A percentile compares a stretch with the other conserved stretches of the same genome.
Conservation (phyloP, 2,797 vertebrate species). For the Molossus molossus region DNA sequence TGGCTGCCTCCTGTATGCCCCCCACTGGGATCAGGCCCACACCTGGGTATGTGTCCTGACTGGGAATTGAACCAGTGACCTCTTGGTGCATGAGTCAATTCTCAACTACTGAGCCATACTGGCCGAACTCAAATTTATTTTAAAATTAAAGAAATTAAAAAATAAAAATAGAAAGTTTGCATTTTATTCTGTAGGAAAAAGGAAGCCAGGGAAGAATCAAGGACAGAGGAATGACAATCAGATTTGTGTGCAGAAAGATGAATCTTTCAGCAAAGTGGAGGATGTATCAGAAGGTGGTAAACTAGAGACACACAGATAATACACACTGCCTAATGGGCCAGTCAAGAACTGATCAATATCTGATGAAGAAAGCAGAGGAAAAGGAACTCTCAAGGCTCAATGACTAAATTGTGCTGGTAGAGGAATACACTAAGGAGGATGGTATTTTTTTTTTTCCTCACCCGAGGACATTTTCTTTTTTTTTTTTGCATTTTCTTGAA, state of each 20-base stretch:
- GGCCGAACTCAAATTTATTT: not conserved
- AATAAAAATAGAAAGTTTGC: not conserved
- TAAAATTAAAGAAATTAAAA: too few species aligned
- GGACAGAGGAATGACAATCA: not conserved
- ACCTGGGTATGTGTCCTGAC: too few species aligned
- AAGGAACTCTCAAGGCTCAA: not conserved
- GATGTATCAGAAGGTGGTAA: not conserved
- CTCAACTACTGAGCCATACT: too few species aligned
- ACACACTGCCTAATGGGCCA: not conserved
- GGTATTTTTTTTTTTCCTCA: too few species aligned
- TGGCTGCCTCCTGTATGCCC: too few species aligned
- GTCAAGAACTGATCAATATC: not conserved
- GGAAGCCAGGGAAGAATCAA: constrained; percentile 4
- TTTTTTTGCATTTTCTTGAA: too few species aligned
- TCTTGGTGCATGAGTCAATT: too few species aligned
- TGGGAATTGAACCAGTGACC: too few species aligned
- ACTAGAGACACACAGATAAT: not conserved
- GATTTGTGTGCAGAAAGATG: not conserved
- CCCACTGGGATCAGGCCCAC: too few species aligned
- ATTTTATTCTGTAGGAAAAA: constrained; percentile 27
- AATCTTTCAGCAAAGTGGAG: not conserved
- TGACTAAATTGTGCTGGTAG: not conserved
- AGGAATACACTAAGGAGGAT: not conserved
- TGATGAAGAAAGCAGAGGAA: not conserved
- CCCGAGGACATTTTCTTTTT: too few species aligned